These are phyloP conservation scores for Rachycentron canadum DNA, from an alignment of 2,797 vertebrate species.

Conservation along the genomic window DNA sequence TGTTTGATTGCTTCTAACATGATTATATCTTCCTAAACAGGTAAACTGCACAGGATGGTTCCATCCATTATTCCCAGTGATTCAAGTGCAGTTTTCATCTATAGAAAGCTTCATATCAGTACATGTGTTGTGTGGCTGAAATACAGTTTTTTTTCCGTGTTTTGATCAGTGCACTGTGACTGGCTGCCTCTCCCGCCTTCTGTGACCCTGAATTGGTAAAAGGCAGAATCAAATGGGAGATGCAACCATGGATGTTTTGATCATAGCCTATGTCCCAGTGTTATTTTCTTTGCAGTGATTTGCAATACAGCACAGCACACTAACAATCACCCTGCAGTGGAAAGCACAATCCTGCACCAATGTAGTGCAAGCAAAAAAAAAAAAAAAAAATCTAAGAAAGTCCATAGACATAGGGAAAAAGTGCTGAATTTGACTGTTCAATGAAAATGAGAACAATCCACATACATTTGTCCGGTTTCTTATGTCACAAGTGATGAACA, in stretches of 20 bases:
- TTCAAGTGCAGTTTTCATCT: not conserved
- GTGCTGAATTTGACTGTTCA: not conserved
- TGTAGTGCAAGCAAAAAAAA: not conserved
- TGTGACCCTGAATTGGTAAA: constrained; percentile 7
- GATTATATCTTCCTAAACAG: not conserved
- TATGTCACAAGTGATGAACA: not conserved
- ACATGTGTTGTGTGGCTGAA: not conserved
- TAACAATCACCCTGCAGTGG: constrained; percentile 3
- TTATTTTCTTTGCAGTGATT: constrained; percentile 20
- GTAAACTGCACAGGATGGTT: not conserved
- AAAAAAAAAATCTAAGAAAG: not conserved
- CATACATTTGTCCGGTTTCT: not conserved
- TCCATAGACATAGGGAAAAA: not conserved
- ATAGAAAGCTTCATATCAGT: not conserved
- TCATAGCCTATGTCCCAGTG: constrained; percentile 12
- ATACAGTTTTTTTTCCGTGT: not conserved
- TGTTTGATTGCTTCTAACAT: not conserved
- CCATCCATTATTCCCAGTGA: not conserved
- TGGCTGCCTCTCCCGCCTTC: not conserved
- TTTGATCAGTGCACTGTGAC: constrained; percentile 9
- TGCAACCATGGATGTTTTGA: constrained; percentile 24
- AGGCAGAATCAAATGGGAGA: constrained; percentile 10
- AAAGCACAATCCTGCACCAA: not conserved
- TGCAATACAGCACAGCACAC: not conserved
- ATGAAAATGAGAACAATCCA: not conserved